phyloP scores from a whole-genome alignment of 1,140 invertebrate genomes.

The Tetramorium alpestre region DNA sequence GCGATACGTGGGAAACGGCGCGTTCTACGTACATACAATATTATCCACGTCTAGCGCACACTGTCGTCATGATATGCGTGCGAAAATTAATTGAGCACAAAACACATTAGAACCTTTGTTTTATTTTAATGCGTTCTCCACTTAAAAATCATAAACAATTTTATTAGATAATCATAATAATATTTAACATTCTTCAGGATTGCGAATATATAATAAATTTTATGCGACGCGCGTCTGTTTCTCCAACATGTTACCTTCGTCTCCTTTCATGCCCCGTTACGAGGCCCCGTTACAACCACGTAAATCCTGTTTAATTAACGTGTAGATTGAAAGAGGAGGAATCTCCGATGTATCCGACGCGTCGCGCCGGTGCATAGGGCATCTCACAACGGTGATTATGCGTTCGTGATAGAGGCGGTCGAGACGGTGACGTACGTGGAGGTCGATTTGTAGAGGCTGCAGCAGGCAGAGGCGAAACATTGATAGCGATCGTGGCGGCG shows the following conservation, averaged over 20 bases:
- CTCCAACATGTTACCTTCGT: not conserved
- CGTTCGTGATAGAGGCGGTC: constrained; percentile 73
- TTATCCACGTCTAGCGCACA: not conserved
- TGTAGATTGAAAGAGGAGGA: constrained; percentile 69
- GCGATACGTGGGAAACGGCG: not conserved
- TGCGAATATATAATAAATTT: not conserved
- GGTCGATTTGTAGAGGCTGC: constrained; percentile 73
- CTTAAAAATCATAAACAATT: not conserved
- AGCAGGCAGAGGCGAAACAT: constrained; percentile 68
- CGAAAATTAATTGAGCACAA: constrained; percentile 12
- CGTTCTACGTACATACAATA: not conserved
- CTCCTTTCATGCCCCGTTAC: constrained; percentile 62
- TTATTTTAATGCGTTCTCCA: not conserved
- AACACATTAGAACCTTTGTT: not conserved
- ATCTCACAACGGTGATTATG: constrained; percentile 71
- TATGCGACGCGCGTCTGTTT: not conserved
- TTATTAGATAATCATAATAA: not conserved
- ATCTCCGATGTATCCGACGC: constrained; percentile 72
- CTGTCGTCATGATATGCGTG: not conserved
- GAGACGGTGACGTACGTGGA: constrained; percentile 69
- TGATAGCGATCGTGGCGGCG: constrained; percentile 58
- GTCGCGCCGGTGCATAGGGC: constrained; percentile 64
- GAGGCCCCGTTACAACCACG: constrained; percentile 60
- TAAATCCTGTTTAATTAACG: constrained; percentile 74
- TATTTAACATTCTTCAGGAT: not conserved